Evolutionary conservation across 2,113 vertebrate genomes (phyloP).

Genomic region (Procavia capensis): DNA sequence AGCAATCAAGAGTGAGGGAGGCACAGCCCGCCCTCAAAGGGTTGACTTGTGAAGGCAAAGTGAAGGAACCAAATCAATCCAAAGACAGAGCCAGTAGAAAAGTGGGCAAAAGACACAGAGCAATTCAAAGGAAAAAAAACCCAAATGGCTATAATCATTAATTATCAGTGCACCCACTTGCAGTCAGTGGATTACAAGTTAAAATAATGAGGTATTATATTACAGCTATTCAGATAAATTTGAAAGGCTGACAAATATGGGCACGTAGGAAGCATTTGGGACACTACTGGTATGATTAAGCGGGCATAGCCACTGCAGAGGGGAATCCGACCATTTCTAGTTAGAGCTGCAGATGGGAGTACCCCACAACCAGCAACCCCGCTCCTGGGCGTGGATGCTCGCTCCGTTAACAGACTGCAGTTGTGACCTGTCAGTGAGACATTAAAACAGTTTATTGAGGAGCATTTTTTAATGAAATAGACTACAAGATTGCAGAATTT

Average conservation of each 20-base stretch:
- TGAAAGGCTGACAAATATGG: neutral
- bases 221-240: neutral
- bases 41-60: neutral
- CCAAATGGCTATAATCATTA: no score
- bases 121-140: neutral
- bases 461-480: neutral
- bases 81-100: neutral
- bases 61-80: neutral
- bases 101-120: neutral
- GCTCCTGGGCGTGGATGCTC: rapidly evolving
- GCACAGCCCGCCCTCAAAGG: neutral
- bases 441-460: neutral
- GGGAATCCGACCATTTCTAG: no score
- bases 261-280: neutral
- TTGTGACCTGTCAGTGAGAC: neutral
- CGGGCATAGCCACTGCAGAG: neutral
- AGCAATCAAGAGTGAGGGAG: neutral
- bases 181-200: neutral
- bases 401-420: neutral
- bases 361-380: neutral
- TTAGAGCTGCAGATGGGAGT: neutral
- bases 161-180: neutral
- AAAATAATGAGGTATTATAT: neutral
- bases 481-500: neutral
- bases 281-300: neutral